Conservation (phyloP, 2,113 vertebrate genomes). For the Amazona guildingii region DNA sequence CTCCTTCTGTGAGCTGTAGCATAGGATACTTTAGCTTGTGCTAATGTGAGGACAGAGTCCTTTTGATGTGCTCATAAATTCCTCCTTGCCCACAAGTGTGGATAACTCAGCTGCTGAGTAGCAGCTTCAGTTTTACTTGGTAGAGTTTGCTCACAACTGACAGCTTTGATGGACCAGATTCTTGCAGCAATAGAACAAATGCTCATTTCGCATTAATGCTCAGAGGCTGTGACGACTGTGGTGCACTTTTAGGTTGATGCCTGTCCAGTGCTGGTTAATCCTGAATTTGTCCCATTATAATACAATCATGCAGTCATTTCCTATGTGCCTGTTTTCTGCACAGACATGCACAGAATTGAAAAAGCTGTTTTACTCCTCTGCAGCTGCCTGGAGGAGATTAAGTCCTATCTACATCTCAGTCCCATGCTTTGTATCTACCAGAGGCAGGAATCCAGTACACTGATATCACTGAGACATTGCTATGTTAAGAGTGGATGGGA, state of each 20-base stretch:
- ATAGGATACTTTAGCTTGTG: not conserved
- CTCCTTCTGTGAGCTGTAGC: not conserved
- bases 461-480: not conserved
- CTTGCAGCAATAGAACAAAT: not conserved
- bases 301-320: conserved; percentile 32
- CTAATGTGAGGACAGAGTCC: not conserved
- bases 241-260: conserved; percentile 35
- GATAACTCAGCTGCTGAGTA: not conserved
- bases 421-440: not conserved
- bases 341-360: conserved; percentile 22
- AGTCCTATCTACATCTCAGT: conserved; percentile 7
- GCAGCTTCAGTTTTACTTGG: not conserved
- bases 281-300: conserved; percentile 46
- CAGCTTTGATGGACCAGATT: not conserved
- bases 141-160: not conserved
- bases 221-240: not conserved
- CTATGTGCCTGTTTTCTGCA: not conserved
- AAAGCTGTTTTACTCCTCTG: conserved; percentile 1
- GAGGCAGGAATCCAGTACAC: not conserved
- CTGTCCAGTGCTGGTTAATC: conserved; percentile 28
- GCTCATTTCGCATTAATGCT: not conserved
- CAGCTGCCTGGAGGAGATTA: conserved; percentile 50
- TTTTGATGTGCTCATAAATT: not conserved
- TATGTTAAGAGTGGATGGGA: not conserved
- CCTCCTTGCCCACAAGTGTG: not conserved